These are phyloP conservation scores for Melikaiella ostensackeni DNA, from an alignment of 2,888 invertebrate genomes.

Conservation along the genomic window DNA sequence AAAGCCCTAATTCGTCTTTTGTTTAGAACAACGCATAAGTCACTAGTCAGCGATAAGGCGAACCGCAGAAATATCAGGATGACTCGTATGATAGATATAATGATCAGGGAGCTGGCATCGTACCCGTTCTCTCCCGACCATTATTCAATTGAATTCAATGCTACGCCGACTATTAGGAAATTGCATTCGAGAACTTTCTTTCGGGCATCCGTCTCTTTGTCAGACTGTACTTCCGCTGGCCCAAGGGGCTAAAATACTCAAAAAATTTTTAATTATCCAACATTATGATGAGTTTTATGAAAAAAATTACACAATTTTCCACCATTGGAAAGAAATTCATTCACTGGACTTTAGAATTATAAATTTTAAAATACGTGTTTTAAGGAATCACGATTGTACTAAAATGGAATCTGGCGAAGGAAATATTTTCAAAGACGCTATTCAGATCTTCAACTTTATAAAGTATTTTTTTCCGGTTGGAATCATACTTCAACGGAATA, in stretches of 20 bases:
- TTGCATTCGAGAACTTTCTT: slow-evolving; percentile 77
- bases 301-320: no score
- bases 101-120: slow-evolving; percentile 72
- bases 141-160: slow-evolving; percentile 78
- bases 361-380: no score
- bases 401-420: no score
- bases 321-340: no score
- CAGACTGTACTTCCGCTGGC: slow-evolving; percentile 64
- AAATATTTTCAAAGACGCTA: no score
- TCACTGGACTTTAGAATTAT: no score
- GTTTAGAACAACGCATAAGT: not conserved
- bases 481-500: no score
- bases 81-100: slow-evolving; percentile 73
- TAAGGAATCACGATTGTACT: no score
- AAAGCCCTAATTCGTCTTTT: not conserved
- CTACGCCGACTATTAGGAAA: slow-evolving; percentile 75
- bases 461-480: no score
- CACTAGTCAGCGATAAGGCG: slow-evolving; percentile 59
- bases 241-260: slow-evolving; percentile 45
- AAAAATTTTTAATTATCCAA: not conserved
- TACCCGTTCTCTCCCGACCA: slow-evolving; percentile 59
- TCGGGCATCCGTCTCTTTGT: slow-evolving; percentile 71
- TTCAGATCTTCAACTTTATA: no score
- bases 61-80: slow-evolving; percentile 71
- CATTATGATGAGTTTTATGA: no score